These are phyloP conservation scores for Paraplagusia blochii DNA, from an alignment of 2,113 vertebrate genomes.

Conservation along the genomic window DNA sequence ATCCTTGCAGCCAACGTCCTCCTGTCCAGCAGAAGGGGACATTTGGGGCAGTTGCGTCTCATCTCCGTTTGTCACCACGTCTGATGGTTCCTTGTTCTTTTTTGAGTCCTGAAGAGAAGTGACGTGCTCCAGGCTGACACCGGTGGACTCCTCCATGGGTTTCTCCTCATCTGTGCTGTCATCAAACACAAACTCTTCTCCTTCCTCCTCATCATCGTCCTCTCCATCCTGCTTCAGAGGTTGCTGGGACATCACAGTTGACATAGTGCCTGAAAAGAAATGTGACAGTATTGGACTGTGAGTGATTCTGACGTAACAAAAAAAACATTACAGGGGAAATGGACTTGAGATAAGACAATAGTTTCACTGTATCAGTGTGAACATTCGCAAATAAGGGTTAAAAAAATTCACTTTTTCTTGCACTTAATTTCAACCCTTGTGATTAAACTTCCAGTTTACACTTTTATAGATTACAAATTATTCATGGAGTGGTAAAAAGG, in stretches of 20 bases:
- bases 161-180: slow-evolving; percentile 59
- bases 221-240: slow-evolving; percentile 55
- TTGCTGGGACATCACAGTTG: slow-evolving; percentile 50
- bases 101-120: slow-evolving; percentile 11
- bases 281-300: not conserved
- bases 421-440: too few species aligned
- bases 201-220: slow-evolving; percentile 68
- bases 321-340: too few species aligned
- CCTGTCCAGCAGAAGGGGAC: slow-evolving; percentile 49
- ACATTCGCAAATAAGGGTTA: too few species aligned
- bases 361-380: too few species aligned
- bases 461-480: too few species aligned
- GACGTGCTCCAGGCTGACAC: not conserved
- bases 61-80: not conserved
- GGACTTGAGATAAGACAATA: too few species aligned
- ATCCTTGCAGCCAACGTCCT: slow-evolving; percentile 12
- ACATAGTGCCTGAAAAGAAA: slow-evolving; percentile 64
- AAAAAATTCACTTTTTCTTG: too few species aligned
- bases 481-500: too few species aligned
- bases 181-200: slow-evolving; percentile 62
- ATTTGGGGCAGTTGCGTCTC: not conserved
- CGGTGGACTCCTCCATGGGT: slow-evolving; percentile 16
- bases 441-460: too few species aligned
- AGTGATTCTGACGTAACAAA: too few species aligned
- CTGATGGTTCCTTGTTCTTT: slow-evolving; percentile 14